Evolutionary conservation across 2,113 vertebrate genomes (phyloP).

Genomic region (Pluvianellus socialis): DNA sequence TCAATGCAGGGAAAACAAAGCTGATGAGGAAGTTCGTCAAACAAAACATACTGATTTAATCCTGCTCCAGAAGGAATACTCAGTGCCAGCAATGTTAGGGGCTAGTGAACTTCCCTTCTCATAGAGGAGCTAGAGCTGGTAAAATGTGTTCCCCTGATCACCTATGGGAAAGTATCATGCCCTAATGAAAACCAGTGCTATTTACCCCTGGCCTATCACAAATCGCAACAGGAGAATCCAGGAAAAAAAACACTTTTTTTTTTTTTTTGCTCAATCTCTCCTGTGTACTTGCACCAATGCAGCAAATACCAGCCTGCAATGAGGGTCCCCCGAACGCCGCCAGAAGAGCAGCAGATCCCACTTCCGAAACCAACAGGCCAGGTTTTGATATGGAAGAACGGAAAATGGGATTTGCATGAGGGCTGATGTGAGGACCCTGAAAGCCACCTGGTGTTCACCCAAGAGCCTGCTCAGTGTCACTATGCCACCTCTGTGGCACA

Average conservation of each 20-base stretch:
- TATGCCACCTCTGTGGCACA: not conserved
- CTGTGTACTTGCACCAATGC: not conserved
- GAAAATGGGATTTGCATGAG: not conserved
- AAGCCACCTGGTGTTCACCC: not conserved
- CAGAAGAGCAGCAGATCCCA: not conserved
- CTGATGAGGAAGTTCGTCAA: not conserved
- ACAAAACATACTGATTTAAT: not conserved
- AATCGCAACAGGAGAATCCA: not conserved
- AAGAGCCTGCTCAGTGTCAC: not conserved
- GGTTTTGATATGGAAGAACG: not conserved
- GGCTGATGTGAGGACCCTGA: not conserved
- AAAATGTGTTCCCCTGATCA: not conserved
- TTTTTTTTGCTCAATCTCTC: not conserved
- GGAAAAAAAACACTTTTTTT: not conserved
- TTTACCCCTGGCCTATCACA: not conserved
- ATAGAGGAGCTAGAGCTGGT: not conserved
- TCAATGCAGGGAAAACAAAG: not conserved
- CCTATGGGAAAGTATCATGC: not conserved
- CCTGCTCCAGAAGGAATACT: not conserved
- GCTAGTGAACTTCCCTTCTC: not conserved
- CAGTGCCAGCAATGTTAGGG: not conserved
- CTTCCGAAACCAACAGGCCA: not conserved
- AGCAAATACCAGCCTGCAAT: accelerated
- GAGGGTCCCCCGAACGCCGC: not conserved
- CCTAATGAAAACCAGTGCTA: not conserved